phyloP scores from a whole-genome alignment of 2,888 invertebrate species.

The Xestoiulus laeticollis region DNA sequence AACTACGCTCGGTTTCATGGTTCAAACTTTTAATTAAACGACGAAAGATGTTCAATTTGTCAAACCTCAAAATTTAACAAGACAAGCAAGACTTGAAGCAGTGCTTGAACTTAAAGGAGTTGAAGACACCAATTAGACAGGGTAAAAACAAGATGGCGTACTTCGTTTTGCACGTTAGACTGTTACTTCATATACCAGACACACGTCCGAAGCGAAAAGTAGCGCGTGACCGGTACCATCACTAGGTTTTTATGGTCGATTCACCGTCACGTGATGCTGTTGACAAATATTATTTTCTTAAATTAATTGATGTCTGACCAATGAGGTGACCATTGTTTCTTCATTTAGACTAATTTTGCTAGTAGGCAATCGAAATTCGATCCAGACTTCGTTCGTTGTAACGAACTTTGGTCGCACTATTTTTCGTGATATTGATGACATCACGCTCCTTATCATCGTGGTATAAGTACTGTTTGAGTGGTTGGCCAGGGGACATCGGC shows the following conservation, averaged over 20 bases:
- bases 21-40: not conserved
- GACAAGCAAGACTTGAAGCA: no score
- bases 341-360: not conserved
- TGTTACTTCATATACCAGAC: not conserved
- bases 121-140: no score
- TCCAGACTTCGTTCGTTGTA: not conserved
- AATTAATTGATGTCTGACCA: not conserved
- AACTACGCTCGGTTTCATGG: conserved; percentile 81
- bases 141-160: not conserved
- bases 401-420: not conserved
- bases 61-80: not conserved
- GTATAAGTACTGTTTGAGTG: not conserved
- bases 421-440: not conserved
- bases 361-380: not conserved
- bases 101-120: no score
- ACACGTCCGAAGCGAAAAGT: not conserved
- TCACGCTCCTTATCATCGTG: not conserved
- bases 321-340: not conserved
- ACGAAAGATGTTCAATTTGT: not conserved
- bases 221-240: not conserved
- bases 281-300: not conserved
- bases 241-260: not conserved
- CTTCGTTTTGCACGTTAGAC: not conserved
- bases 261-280: not conserved
- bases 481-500: not conserved